phyloP scores from a whole-genome alignment of 2,797 vertebrate genomes.

The Pachyuromys duprasi region DNA sequence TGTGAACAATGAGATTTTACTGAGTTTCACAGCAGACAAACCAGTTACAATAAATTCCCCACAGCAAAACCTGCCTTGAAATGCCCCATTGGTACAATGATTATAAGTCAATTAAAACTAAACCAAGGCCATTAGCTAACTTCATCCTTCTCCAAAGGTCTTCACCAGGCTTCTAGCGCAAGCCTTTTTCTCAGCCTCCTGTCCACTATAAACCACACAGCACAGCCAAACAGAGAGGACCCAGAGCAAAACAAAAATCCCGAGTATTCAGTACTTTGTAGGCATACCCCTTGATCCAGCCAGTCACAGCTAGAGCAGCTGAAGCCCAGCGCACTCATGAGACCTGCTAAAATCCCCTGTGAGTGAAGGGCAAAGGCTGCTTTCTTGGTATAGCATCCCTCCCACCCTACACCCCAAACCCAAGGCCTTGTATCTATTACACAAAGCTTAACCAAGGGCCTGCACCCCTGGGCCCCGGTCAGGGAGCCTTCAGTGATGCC shows the following conservation, averaged over 20 bases:
- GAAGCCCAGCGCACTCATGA: not conserved
- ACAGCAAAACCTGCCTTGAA: conserved; percentile 22
- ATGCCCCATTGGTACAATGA: not conserved
- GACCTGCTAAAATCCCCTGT: not conserved
- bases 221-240: not conserved
- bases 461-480: rapidly evolving
- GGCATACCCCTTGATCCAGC: not conserved
- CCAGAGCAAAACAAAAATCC: conserved; percentile 21
- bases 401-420: not conserved
- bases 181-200: not conserved
- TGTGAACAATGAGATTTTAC: conserved; percentile 23
- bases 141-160: not conserved
- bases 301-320: not conserved
- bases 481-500: not conserved
- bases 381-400: not conserved
- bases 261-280: not conserved
- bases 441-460: not conserved
- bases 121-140: not conserved
- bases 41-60: not conserved
- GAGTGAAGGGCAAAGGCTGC: not conserved
- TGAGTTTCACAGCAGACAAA: conserved; percentile 18
- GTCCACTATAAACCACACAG: not conserved
- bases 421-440: not conserved
- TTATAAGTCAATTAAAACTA: not conserved
- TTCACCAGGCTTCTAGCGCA: not conserved